These are phyloP conservation scores for Furnarius figulus DNA, from an alignment of 2,113 vertebrate species.

Conservation along the genomic window DNA sequence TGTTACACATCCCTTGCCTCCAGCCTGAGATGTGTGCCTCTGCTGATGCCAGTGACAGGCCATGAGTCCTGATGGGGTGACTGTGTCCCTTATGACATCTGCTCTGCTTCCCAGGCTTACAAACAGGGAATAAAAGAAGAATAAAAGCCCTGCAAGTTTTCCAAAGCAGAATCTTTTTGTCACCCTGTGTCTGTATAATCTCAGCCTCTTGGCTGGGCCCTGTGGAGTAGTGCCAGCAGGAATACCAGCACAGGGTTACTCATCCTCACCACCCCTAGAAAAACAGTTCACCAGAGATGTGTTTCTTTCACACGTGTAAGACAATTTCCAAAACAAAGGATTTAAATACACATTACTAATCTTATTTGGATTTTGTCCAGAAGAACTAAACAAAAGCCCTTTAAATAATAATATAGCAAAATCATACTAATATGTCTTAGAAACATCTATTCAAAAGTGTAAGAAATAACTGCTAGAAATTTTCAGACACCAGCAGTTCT, in stretches of 20 bases:
- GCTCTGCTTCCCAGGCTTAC: neutral
- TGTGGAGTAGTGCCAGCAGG: neutral
- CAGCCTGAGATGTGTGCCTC: neutral
- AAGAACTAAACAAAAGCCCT: neutral
- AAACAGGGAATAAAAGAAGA: neutral
- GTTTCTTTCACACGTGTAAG: neutral
- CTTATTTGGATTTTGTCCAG: neutral
- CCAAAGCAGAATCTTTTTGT: neutral
- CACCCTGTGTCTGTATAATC: neutral
- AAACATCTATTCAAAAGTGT: neutral
- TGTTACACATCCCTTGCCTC: neutral
- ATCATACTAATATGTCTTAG: neutral
- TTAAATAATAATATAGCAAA: neutral
- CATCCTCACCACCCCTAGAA: neutral
- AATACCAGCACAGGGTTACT: neutral
- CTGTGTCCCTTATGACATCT: neutral
- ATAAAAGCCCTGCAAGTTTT: neutral
- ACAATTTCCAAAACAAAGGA: neutral
- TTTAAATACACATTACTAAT: neutral
- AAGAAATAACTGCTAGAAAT: neutral
- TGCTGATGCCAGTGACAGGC: neutral
- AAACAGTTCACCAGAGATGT: neutral
- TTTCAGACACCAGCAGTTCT: neutral
- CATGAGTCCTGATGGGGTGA: accelerated
- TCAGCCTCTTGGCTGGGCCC: neutral